A percentile compares a stretch with the other conserved stretches of the same genome.
Conservation (phyloP, 2,797 vertebrate species). For the Alcedo atthis region DNA sequence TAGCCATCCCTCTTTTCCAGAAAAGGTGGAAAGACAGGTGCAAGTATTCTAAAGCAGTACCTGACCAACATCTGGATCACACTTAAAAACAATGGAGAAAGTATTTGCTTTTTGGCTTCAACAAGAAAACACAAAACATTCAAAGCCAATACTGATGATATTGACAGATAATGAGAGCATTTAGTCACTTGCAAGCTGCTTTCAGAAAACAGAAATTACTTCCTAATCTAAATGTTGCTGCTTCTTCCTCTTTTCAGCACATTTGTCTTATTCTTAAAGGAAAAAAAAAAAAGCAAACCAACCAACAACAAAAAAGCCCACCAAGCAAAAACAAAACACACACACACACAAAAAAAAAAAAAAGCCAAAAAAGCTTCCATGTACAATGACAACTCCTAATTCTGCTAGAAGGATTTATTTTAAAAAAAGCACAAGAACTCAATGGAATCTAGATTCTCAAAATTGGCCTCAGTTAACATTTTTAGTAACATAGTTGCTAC, state of each 20-base stretch:
- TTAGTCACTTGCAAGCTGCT: not conserved
- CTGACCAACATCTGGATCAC: not conserved
- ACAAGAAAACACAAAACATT: not conserved
- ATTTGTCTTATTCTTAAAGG: not conserved
- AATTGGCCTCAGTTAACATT: not conserved
- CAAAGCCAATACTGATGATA: not conserved
- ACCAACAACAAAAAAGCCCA: not conserved
- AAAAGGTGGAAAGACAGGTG: not conserved
- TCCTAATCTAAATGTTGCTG: not conserved
- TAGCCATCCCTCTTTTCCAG: not conserved
- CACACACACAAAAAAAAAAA: too few relatives aligned
- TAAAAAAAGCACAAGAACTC: not conserved
- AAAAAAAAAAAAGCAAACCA: not conserved
- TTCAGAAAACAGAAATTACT: not conserved
- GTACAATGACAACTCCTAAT: not conserved
- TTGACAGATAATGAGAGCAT: not conserved
- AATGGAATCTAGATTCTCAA: not conserved
- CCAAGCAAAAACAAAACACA: too few relatives aligned
- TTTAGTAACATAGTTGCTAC: not conserved
- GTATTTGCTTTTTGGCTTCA: not conserved
- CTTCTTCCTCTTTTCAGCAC: not conserved
- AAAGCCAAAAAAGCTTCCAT: not conserved
- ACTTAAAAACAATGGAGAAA: not conserved
- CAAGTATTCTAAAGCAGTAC: not conserved
- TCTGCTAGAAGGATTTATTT: not conserved